Evolutionary conservation across 1,140 invertebrate genomes (phyloP).

Genomic region (Aporrectodea caliginosa): DNA sequence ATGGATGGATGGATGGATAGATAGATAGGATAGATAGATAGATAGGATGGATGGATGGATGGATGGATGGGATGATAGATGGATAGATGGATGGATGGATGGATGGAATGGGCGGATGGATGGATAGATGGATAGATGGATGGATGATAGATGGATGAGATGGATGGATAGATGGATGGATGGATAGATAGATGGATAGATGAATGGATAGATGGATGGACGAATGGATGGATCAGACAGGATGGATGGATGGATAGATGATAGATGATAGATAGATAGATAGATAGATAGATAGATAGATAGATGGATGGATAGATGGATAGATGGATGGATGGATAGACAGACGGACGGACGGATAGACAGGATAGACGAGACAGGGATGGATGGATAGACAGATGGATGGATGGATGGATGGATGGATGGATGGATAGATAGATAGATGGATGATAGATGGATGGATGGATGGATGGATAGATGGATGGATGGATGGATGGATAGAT

Average conservation of each 20-base stretch:
- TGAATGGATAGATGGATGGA: not conserved
- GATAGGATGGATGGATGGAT: too few relatives aligned
- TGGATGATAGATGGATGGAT: not conserved
- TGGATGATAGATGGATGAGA: too few relatives aligned
- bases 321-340: not conserved
- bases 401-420: not conserved
- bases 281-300: not conserved
- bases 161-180: not conserved
- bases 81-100: too few relatives aligned
- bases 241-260: not conserved
- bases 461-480: too few relatives aligned
- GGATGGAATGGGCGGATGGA: too few relatives aligned
- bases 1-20: too few relatives aligned
- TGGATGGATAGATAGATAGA: slow-evolving; percentile 2
- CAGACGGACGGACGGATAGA: not conserved
- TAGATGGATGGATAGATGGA: not conserved
- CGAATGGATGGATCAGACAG: not conserved
- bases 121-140: too few relatives aligned
- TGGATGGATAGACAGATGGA: not conserved
- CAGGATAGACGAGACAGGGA: not conserved
- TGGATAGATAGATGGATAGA: not conserved
- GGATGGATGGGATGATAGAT: too few relatives aligned
- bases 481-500: not conserved
- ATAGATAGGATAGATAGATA: too few relatives aligned
- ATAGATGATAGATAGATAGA: not conserved